Percentiles rank a stretch among this genome's conserved stretches.
phyloP scores from a whole-genome alignment of 2,113 vertebrate genomes.

The Jaculus jaculus region DNA sequence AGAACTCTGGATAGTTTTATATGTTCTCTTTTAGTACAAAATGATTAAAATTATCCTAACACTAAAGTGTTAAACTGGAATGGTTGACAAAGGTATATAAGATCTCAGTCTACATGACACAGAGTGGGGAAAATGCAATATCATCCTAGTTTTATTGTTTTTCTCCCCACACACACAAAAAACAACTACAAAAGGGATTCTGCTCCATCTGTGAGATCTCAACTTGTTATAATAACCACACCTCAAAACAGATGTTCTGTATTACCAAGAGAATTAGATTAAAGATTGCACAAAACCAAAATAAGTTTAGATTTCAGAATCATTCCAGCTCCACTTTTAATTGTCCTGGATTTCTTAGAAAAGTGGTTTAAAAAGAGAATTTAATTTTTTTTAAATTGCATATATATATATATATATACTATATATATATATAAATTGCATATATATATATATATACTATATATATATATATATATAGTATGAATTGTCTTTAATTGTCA shows the following conservation, averaged over 20 bases:
- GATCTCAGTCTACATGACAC: slow-evolving; percentile 54
- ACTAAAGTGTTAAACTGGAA: slow-evolving; percentile 82
- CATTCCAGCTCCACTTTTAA: slow-evolving; percentile 74
- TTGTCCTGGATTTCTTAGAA: slow-evolving; percentile 59
- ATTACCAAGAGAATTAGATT: slow-evolving; percentile 49
- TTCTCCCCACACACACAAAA: slow-evolving; percentile 45
- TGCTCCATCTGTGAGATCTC: slow-evolving; percentile 40
- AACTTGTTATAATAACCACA: slow-evolving; percentile 34
- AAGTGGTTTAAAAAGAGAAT: slow-evolving; percentile 61
- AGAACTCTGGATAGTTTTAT: slow-evolving; percentile 79
- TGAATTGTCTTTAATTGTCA: slow-evolving; percentile 55
- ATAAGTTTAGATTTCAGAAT: slow-evolving; percentile 70
- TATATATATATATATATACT: neutral
- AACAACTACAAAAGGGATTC: slow-evolving; percentile 35
- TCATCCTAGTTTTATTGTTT: slow-evolving; percentile 66
- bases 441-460: neutral
- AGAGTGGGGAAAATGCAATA: slow-evolving; percentile 65
- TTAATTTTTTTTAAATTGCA: slow-evolving; percentile 69
- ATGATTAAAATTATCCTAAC: slow-evolving; percentile 70
- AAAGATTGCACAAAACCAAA: slow-evolving; percentile 50
- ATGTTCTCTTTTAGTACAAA: slow-evolving; percentile 73
- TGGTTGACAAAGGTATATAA: slow-evolving; percentile 68
- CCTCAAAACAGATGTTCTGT: slow-evolving; percentile 63
- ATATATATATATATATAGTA: slow-evolving; percentile 10
- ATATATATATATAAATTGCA: slow-evolving; percentile 39